Conservation (phyloP, 1,140 invertebrate species). For the Araneus ventricosus region DNA sequence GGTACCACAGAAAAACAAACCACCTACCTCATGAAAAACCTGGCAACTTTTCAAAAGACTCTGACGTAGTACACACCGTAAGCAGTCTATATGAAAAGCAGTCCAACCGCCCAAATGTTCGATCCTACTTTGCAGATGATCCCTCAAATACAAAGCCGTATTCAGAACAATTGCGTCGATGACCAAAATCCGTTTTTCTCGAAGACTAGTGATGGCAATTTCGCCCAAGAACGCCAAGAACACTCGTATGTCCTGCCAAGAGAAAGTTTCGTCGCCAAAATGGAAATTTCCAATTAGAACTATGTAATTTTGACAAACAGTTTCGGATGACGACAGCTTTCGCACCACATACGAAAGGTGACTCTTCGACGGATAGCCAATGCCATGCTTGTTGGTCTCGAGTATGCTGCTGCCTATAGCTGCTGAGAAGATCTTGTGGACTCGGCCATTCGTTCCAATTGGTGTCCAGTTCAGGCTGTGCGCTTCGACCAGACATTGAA, state of each 20-base stretch:
- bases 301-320: not conserved
- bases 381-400: not conserved
- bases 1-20: too few species aligned
- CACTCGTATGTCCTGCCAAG: not conserved
- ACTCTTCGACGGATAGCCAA: not conserved
- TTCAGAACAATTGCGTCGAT: not conserved
- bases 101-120: constrained; percentile 1
- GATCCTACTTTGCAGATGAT: not conserved
- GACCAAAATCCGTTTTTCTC: not conserved
- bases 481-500: not conserved
- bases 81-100: constrained; percentile 21
- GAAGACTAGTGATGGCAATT: not conserved
- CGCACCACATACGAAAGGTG: not conserved
- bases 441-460: not conserved
- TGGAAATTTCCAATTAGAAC: not conserved
- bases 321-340: not conserved
- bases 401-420: not conserved
- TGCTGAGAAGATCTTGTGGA: not conserved
- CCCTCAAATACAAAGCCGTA: not conserved
- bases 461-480: not conserved
- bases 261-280: not conserved
- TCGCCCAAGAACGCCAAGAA: constrained; percentile 19
- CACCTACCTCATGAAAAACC: not conserved
- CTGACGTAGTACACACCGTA: not conserved
- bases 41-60: not conserved